Conservation (phyloP, 2,888 invertebrate genomes). For the Pristionchus fissidentatus region DNA sequence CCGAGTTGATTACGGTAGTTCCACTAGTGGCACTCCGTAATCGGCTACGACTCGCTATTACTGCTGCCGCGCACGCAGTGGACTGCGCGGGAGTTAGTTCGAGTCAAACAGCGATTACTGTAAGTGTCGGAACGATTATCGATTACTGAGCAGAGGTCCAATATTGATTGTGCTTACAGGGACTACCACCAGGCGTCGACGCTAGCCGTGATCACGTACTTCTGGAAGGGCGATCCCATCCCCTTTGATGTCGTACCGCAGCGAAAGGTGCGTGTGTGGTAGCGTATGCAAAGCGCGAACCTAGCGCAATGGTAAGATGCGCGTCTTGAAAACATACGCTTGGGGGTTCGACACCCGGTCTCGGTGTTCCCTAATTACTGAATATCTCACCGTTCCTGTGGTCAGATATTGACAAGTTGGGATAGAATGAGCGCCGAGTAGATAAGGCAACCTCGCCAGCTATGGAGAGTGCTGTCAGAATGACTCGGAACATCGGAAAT, state of each 20-base stretch:
- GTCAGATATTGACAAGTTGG: conserved; percentile 21
- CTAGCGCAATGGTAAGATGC: too few relatives aligned
- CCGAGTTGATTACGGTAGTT: conserved; percentile 1
- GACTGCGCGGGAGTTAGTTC: background rate
- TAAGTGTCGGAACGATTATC: background rate
- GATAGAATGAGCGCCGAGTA: background rate
- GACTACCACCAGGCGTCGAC: conserved; percentile 34
- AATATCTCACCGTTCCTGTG: background rate
- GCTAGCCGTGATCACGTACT: conserved; percentile 61
- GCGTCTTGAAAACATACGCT: too few relatives aligned
- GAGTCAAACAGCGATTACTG: background rate
- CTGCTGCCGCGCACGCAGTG: background rate
- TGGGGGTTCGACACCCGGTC: too few relatives aligned
- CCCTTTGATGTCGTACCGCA: conserved; percentile 50
- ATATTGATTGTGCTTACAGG: background rate
- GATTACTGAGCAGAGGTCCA: background rate
- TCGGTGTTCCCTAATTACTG: conserved; percentile 21
- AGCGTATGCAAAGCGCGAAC: background rate
- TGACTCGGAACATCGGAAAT: conserved; percentile 3
- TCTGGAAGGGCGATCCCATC: conserved; percentile 63
- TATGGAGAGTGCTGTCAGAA: conserved; percentile 16
- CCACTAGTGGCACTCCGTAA: background rate
- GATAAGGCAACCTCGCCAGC: background rate
- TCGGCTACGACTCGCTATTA: conserved; percentile 6
- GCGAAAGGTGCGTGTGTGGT: conserved; percentile 43